A percentile compares a stretch with the other conserved stretches of the same genome.
Conservation (phyloP, 2,797 vertebrate genomes). For the Pseudochromis fuscus region DNA sequence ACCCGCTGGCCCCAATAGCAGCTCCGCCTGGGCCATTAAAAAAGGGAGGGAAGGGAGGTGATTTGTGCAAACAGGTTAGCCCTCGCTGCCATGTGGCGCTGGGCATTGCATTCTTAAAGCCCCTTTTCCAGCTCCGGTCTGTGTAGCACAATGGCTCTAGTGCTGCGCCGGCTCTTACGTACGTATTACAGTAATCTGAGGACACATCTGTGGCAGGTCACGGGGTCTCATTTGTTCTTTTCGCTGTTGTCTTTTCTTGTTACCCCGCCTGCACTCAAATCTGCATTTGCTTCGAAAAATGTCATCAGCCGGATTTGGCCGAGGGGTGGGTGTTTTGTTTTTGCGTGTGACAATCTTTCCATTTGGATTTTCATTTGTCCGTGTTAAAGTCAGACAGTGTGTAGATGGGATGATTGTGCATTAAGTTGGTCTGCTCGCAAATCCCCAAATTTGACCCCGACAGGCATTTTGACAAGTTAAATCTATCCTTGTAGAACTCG, state of each 20-base stretch:
- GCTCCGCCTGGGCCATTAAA: slow-evolving; percentile 77
- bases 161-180: slow-evolving; percentile 45
- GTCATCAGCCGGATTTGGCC: slow-evolving; percentile 68
- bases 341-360: slow-evolving; percentile 68
- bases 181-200: slow-evolving; percentile 81
- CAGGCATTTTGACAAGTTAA: slow-evolving; percentile 65
- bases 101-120: slow-evolving; percentile 65
- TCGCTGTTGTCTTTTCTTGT: slow-evolving; percentile 57
- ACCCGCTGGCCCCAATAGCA: slow-evolving; percentile 73
- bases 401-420: slow-evolving; percentile 69
- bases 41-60: slow-evolving; percentile 58
- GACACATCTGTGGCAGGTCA: slow-evolving; percentile 80
- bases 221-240: slow-evolving; percentile 51
- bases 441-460: slow-evolving; percentile 63
- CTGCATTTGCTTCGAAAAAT: slow-evolving; percentile 58
- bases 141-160: slow-evolving; percentile 70
- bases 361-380: slow-evolving; percentile 71
- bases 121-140: slow-evolving; percentile 43
- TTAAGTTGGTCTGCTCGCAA: slow-evolving; percentile 57
- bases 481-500: slow-evolving; percentile 40
- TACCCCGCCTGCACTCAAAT: slow-evolving; percentile 55
- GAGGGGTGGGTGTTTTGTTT: slow-evolving; percentile 53
- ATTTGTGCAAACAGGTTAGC: slow-evolving; percentile 77
- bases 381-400: slow-evolving; percentile 66
- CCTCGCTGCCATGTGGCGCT: slow-evolving; percentile 56